Evolutionary conservation across 2,797 vertebrate genomes (phyloP).

Genomic region (Muscicapa comitata): DNA sequence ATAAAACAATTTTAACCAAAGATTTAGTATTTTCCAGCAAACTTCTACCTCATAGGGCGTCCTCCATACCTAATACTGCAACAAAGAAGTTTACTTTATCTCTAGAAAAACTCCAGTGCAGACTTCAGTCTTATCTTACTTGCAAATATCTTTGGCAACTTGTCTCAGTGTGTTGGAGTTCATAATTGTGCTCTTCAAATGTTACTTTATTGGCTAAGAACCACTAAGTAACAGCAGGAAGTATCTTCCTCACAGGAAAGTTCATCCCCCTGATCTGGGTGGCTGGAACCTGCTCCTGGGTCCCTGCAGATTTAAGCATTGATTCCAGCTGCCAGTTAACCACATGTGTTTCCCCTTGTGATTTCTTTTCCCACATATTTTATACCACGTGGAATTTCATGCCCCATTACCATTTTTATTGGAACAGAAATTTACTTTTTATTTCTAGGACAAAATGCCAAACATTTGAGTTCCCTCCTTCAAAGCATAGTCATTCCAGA

Average conservation of each 20-base stretch:
- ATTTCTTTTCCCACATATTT: neutral
- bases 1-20: neutral
- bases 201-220: neutral
- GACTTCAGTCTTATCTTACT: neutral
- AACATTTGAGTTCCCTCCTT: neutral
- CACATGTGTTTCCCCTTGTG: neutral
- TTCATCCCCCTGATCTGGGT: neutral
- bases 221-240: neutral
- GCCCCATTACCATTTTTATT: neutral
- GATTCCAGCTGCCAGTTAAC: neutral
- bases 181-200: neutral
- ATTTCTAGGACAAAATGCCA: neutral
- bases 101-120: neutral
- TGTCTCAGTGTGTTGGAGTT: neutral
- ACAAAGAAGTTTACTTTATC: neutral
- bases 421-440: neutral
- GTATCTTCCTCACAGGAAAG: neutral
- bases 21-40: neutral
- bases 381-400: neutral
- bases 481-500: neutral
- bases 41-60: neutral
- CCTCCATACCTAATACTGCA: neutral
- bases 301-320: neutral
- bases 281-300: neutral
- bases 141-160: neutral